These are phyloP conservation scores for Lanius ludovicianus DNA, from an alignment of 2,113 vertebrate species.

Conservation along the genomic window DNA sequence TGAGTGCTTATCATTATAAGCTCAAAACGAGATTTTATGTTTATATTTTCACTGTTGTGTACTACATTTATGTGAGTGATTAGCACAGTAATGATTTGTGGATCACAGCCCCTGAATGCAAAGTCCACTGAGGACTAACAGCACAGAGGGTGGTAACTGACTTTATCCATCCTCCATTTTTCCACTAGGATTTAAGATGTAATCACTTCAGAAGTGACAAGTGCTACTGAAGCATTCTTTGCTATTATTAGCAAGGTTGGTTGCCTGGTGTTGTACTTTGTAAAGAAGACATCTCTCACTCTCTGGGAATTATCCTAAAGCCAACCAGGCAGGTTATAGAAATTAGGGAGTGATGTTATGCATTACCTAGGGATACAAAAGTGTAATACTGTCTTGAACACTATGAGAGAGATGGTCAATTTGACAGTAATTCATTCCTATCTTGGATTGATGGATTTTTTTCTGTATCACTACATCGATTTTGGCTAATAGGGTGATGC, in stretches of 20 bases:
- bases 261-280: neutral
- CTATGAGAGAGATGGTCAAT: neutral
- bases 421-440: neutral
- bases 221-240: neutral
- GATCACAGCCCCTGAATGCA: neutral
- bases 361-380: neutral
- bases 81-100: neutral
- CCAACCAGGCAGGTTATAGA: neutral
- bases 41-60: neutral
- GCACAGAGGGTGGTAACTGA: neutral
- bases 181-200: neutral
- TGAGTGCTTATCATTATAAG: constrained; percentile 7
- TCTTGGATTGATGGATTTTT: neutral
- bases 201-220: constrained; percentile 6
- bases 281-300: neutral
- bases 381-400: neutral
- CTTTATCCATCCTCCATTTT: neutral
- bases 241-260: neutral
- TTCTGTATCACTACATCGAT: neutral
- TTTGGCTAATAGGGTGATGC: neutral
- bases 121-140: neutral
- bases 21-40: neutral
- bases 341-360: neutral
- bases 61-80: neutral
- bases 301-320: neutral